Evolutionary conservation across 1,140 invertebrate species (phyloP).

Genomic region (Drosophila quadrilineata): DNA sequence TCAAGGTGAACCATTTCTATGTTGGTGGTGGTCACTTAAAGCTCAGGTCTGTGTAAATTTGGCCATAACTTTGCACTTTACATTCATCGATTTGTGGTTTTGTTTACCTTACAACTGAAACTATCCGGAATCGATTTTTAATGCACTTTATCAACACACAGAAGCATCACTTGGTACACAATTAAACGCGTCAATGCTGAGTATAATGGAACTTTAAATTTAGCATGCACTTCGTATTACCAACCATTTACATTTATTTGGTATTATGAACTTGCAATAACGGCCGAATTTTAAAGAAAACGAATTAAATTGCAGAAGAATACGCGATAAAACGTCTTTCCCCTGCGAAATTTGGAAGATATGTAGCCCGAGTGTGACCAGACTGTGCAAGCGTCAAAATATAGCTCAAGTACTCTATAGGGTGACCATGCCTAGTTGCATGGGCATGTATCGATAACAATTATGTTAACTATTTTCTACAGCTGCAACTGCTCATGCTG

Average conservation of each 20-base stretch:
- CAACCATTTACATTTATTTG: slow-evolving; percentile 7
- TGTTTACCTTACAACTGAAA: slow-evolving; percentile 32
- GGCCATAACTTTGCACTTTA: slow-evolving; percentile 17
- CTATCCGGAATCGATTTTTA: slow-evolving; percentile 37
- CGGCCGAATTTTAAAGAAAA: slow-evolving; percentile 29
- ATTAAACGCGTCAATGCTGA: too few relatives aligned
- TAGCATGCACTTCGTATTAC: slow-evolving; percentile 25
- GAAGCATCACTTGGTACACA: too few relatives aligned
- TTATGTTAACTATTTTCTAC: too few relatives aligned
- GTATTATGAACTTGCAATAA: slow-evolving; percentile 35
- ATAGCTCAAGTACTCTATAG: too few relatives aligned
- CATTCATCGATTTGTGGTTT: slow-evolving; percentile 35
- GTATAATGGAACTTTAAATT: slow-evolving; percentile 22
- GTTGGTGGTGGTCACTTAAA: background rate
- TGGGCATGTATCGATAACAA: slow-evolving; percentile 2
- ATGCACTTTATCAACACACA: too few relatives aligned
- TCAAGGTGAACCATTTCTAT: slow-evolving; percentile 50
- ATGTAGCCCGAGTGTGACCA: slow-evolving; percentile 22
- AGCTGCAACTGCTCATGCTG: too few relatives aligned
- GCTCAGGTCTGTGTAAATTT: background rate
- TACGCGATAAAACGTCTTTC: slow-evolving; percentile 9
- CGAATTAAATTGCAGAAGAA: background rate
- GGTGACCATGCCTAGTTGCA: too few relatives aligned
- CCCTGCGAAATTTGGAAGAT: slow-evolving; percentile 14
- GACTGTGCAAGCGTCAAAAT: background rate